Conservation (phyloP, 1,140 invertebrate genomes). For the Calliopsis andreniformis region DNA sequence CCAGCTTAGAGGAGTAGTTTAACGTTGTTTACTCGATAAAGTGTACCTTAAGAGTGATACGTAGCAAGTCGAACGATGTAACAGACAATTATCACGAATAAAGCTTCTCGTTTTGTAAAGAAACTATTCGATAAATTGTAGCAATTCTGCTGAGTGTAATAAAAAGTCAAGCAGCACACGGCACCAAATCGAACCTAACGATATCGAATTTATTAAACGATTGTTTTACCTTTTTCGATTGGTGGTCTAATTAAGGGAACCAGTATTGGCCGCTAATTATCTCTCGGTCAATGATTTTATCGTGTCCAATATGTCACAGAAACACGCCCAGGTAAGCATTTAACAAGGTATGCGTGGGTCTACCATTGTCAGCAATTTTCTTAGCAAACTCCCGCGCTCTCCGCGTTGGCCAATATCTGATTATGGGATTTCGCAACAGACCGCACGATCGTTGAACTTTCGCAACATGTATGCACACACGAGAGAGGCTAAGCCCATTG, state of each 20-base stretch:
- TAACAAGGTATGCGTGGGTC: conserved; percentile 41
- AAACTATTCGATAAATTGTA: neutral
- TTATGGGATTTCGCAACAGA: conserved; percentile 57
- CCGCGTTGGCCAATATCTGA: conserved; percentile 56
- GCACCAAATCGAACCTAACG: neutral
- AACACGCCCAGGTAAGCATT: conserved; percentile 38
- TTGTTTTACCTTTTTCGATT: neutral
- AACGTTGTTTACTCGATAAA: conserved; percentile 62
- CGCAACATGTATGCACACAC: conserved; percentile 27
- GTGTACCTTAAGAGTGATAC: conserved; percentile 64
- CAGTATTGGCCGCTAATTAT: neutral
- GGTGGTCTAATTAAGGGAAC: neutral
- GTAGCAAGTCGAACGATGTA: conserved; percentile 60
- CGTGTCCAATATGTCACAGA: conserved; percentile 17
- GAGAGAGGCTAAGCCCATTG: neutral
- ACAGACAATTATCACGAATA: conserved; percentile 59
- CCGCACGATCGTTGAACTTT: conserved; percentile 47
- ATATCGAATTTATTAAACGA: too few relatives aligned
- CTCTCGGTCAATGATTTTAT: conserved; percentile 1
- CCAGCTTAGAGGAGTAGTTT: conserved; percentile 54
- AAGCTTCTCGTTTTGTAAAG: conserved; percentile 67
- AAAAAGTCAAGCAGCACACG: neutral
- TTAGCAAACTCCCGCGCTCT: conserved; percentile 38
- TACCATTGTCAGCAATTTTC: conserved; percentile 50
- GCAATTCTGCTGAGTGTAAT: neutral